Evolutionary conservation across 2,113 vertebrate genomes (phyloP).

Genomic region (Anguilla rostrata): DNA sequence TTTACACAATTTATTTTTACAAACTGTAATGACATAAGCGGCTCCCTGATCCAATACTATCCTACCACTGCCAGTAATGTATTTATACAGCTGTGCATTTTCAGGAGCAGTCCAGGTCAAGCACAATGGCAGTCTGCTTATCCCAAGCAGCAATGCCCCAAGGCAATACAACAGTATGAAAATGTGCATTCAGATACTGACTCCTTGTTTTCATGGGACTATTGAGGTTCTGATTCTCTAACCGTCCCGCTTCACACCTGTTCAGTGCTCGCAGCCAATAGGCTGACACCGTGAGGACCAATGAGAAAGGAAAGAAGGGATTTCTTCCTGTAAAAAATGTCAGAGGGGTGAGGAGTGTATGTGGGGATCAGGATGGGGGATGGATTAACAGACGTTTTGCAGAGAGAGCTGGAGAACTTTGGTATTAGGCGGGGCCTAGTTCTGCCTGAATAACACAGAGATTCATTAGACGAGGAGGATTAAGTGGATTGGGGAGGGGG

Average conservation of each 20-base stretch:
- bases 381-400: not conserved
- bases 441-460: not conserved
- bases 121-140: not conserved
- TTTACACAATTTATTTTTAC: not conserved
- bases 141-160: not conserved
- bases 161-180: not conserved
- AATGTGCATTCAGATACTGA: not conserved
- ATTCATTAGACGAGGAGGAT: not conserved
- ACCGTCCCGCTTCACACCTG: not conserved
- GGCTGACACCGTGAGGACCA: not conserved
- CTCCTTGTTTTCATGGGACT: not conserved
- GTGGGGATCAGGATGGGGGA: not conserved
- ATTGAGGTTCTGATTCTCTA: not conserved
- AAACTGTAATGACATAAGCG: not conserved
- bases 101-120: not conserved
- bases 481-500: not conserved
- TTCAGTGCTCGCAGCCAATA: not conserved
- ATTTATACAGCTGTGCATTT: not conserved
- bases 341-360: not conserved
- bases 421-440: not conserved
- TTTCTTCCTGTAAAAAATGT: not conserved
- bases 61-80: not conserved
- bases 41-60: not conserved
- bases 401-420: not conserved
- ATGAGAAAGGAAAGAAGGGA: not conserved